phyloP scores from a whole-genome alignment of 2,888 invertebrate species.

The Bruchidius siliquastri region DNA sequence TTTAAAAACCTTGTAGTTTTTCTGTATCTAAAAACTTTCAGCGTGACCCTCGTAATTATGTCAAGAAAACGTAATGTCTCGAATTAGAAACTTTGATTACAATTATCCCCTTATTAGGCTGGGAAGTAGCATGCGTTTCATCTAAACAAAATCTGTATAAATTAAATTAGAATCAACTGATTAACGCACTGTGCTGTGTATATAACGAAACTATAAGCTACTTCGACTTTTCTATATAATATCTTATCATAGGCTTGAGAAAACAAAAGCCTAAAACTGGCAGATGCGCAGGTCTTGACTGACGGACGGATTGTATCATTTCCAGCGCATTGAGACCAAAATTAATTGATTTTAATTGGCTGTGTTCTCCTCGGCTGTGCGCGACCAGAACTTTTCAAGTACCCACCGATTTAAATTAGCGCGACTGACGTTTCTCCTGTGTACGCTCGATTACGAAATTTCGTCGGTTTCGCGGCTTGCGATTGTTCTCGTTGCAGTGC shows the following conservation, averaged over 20 bases:
- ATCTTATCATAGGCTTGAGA: neutral
- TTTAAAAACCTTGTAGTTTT: no score
- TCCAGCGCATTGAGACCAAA: neutral
- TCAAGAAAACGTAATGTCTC: no score
- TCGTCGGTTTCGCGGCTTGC: neutral
- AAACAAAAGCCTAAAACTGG: neutral
- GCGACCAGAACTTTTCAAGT: neutral
- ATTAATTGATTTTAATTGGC: neutral
- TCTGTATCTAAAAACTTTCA: no score
- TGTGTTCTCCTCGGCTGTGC: neutral
- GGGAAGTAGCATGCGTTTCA: no score
- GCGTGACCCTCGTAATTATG: no score
- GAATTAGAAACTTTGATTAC: no score
- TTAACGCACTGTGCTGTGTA: no score
- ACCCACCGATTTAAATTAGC: neutral
- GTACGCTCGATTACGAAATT: neutral
- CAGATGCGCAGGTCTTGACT: neutral
- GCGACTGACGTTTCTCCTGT: neutral
- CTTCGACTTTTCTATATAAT: neutral
- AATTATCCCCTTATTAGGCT: no score
- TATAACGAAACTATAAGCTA: neutral
- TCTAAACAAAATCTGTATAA: no score
- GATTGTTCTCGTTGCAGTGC: neutral
- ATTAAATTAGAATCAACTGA: no score
- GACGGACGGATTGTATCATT: neutral